Conservation (phyloP, 2,888 invertebrate genomes). For the Therioaphis trifolii region DNA sequence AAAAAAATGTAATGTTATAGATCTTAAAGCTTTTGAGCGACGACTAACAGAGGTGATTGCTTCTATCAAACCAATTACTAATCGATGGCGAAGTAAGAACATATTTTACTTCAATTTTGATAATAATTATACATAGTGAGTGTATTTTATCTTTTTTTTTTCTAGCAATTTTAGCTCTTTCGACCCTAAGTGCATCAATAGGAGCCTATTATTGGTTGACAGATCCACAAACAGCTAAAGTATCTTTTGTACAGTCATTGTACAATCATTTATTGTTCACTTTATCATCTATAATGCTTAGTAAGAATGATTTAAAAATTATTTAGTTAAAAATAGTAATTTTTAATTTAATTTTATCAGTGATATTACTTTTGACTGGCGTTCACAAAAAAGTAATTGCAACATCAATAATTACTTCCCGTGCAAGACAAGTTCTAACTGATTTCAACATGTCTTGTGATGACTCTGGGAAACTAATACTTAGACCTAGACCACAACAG, state of each 20-base stretch:
- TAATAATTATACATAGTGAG: background rate
- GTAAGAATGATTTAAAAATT: conserved; percentile 71
- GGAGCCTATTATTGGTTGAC: conserved; percentile 97
- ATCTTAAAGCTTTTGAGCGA: conserved; percentile 97
- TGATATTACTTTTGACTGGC: conserved; percentile 88
- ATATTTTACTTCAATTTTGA: background rate
- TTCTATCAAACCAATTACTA: conserved; percentile 92
- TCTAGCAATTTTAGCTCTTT: conserved; percentile 85
- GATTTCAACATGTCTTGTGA: conserved; percentile 99
- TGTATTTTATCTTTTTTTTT: conserved; percentile 66
- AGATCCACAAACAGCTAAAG: conserved; percentile 92
- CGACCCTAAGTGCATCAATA: conserved; percentile 90
- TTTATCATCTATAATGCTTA: conserved; percentile 83
- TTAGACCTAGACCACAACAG: conserved; percentile 82
- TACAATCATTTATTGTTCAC: conserved; percentile 96
- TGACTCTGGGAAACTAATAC: conserved; percentile 93
- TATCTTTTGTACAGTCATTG: conserved; percentile 90
- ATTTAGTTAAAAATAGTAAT: background rate
- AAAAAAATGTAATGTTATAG: conserved; percentile 72
- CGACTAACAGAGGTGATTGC: conserved; percentile 96
- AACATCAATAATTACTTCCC: conserved; percentile 92
- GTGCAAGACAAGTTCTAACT: conserved; percentile 88
- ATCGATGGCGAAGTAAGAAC: conserved; percentile 92
- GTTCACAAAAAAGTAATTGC: conserved; percentile 97
- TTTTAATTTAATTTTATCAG: conserved; percentile 69